Evolutionary conservation across 2,888 invertebrate genomes (phyloP).

Genomic region (Barypeithes pellucidus): DNA sequence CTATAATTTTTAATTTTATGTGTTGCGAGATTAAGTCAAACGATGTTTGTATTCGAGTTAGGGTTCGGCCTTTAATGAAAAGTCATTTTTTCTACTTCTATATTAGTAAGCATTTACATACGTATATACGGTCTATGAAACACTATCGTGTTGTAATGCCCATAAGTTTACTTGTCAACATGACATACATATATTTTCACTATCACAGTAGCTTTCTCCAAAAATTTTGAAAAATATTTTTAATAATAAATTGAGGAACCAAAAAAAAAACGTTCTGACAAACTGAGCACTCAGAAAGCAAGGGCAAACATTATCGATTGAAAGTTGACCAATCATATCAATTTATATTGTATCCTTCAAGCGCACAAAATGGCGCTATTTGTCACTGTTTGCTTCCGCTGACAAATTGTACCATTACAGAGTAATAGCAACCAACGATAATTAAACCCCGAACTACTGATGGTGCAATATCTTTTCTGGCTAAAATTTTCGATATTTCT

Average conservation of each 20-base stretch:
- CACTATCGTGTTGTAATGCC: no score
- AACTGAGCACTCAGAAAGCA: neutral
- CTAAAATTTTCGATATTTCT: slow-evolving; percentile 4
- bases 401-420: neutral
- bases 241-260: neutral
- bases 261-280: neutral
- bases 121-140: no score
- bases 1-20: no score
- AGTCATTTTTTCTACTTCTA: no score
- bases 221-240: neutral
- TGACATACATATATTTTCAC: no score
- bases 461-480: neutral
- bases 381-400: neutral
- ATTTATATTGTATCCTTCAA: neutral
- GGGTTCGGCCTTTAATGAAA: no score
- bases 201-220: no score
- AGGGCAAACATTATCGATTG: neutral
- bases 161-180: no score
- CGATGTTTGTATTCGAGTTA: no score
- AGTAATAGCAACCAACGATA: neutral
- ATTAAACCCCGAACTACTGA: slow-evolving; percentile 9
- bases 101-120: no score
- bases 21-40: no score
- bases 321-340: slow-evolving; percentile 7
- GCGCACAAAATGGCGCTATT: neutral